Evolutionary conservation across 2,113 vertebrate genomes (phyloP), one percentile per base, ranked within the genome.

Genomic region (Chascanopsetta lugubris): DNA sequence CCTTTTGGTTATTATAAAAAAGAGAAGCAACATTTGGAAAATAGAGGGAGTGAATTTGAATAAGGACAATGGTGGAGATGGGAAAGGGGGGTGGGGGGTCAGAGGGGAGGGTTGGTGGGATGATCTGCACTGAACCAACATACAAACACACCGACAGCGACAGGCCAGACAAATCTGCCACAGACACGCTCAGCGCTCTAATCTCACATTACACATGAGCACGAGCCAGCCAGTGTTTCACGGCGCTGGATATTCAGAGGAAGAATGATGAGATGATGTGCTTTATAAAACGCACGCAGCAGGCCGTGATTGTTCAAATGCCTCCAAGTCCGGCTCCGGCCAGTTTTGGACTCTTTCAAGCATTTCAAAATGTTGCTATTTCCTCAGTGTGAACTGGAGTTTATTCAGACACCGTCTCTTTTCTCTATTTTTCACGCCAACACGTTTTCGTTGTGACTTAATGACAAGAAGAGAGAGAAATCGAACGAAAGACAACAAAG

Each of bases 361-460:
- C 34, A 38, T 13, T 15, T 15, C 34, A 38, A 15, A 38, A 13
- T 15, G 34, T 38, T 11, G 12, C 13, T 38, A 34, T 11, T 34
- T 13, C 32, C 32, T 34, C n/a, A n/a, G n/a, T n/a, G n/a, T n/a
- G n/a, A n/a, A n/a, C n/a, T n/a, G n/a, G n/a, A 4, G 18, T 27
- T 15, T 36, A 13, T 38, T 51, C 26, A 32, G 24, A 51, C 27
- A 26, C 56, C 43, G n/a, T 45, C 15, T 36, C 57, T 26, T 20
- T n/a, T 24, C 13, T 18, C 25, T 46, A 40, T 30, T 46, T 21
- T 77, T 80, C 88, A 81, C 77, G 84, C 83, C 87, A 85, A 27
- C 90, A 91, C 89, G 90, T 93, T 93, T 92, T 90, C 89, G 85
- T 92, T 91, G 88, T 92, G 92, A 94, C 92, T 93, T 90, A 94